phyloP scores from a whole-genome alignment of 2,888 invertebrate species.

The Conchocele bisecta region DNA sequence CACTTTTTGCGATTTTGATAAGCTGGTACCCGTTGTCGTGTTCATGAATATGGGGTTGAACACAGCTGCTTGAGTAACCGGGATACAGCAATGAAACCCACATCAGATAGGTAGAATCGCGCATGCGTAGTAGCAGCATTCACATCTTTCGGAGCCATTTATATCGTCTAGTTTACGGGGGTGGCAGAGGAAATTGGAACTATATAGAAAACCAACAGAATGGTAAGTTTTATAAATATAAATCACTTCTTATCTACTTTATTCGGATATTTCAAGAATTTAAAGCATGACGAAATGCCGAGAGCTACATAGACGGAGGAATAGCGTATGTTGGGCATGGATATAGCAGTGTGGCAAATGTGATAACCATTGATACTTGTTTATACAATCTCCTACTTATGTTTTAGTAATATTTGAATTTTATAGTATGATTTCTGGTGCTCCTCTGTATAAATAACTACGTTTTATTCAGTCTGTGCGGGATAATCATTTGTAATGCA shows the following conservation, averaged over 20 bases:
- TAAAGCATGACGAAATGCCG: constrained; percentile 15
- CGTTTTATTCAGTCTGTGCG: no score
- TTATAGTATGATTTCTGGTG: no score
- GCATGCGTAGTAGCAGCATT: constrained; percentile 40
- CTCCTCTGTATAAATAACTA: no score
- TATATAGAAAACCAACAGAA: constrained; percentile 30
- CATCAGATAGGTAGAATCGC: no score
- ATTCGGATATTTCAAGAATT: constrained; percentile 32
- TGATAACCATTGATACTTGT: background rate
- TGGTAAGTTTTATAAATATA: constrained; percentile 56
- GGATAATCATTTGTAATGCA: constrained; percentile 27
- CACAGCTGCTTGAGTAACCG: no score
- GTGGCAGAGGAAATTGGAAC: constrained; percentile 27
- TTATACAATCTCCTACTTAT: no score
- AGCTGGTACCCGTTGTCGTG: no score
- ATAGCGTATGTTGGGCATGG: background rate
- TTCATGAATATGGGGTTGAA: no score
- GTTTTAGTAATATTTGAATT: no score
- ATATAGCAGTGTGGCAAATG: background rate
- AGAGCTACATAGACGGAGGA: background rate
- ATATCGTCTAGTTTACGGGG: constrained; percentile 28
- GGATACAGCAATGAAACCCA: no score
- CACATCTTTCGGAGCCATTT: constrained; percentile 29
- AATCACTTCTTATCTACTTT: constrained; percentile 37
- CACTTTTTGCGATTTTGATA: no score